Conservation (phyloP, 2,113 vertebrate genomes). For the Rhea americana region DNA sequence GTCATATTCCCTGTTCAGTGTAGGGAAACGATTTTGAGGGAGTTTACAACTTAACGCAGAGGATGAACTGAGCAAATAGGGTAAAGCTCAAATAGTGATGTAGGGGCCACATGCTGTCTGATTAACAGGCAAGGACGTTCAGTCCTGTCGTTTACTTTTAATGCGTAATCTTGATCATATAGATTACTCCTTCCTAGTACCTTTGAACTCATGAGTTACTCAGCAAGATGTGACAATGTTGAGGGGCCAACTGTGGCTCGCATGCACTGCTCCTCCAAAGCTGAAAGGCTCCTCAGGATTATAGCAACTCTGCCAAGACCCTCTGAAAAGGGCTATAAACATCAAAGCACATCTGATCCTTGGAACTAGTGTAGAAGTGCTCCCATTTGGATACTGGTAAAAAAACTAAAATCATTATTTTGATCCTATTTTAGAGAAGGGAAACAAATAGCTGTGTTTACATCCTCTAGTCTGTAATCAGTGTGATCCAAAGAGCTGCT, state of each 20-base stretch:
- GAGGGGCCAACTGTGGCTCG: not conserved
- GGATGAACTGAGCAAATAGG: not conserved
- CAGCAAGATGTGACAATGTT: not conserved
- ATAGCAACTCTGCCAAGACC: not conserved
- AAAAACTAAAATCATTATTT: not conserved
- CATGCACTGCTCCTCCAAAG: not conserved
- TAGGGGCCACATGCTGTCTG: accelerated
- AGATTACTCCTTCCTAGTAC: not conserved
- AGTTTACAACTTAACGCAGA: not conserved
- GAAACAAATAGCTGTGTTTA: not conserved
- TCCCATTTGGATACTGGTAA: not conserved
- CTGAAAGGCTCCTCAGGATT: not conserved
- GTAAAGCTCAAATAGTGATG: not conserved
- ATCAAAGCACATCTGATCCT: not conserved
- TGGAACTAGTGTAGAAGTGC: not conserved
- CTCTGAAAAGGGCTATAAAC: not conserved
- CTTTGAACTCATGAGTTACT: accelerated
- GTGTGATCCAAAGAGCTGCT: not conserved
- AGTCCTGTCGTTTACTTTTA: not conserved
- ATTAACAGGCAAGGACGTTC: not conserved
- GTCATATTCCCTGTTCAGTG: not conserved
- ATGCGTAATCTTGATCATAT: not conserved
- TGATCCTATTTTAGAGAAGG: not conserved
- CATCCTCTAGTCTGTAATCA: not conserved
- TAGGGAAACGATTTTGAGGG: not conserved